phyloP scores from a whole-genome alignment of 2,797 vertebrate genomes.

The Acestrorhynchus altus region DNA sequence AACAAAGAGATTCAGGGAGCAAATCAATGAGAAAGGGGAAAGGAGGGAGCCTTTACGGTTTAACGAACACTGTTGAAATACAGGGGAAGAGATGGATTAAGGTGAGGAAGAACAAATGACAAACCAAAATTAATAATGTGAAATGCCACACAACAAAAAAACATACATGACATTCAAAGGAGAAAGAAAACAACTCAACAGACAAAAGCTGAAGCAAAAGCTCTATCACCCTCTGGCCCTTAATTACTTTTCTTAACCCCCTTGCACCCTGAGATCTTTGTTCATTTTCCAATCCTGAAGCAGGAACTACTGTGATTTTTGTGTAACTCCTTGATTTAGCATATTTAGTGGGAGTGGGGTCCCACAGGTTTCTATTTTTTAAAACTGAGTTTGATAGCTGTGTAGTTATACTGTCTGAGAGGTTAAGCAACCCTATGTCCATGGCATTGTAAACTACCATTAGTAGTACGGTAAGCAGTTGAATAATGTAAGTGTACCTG shows the following conservation, averaged over 20 bases:
- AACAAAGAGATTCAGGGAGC: conserved; percentile 75
- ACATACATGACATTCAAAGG: conserved; percentile 43
- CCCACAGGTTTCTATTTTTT: not conserved
- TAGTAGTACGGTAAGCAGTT: not conserved
- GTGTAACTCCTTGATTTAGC: too few relatives aligned
- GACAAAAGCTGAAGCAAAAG: conserved; percentile 15
- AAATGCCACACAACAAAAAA: conserved; percentile 61
- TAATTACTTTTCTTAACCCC: not conserved
- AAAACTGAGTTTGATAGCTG: too few relatives aligned
- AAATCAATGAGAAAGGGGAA: conserved; percentile 73
- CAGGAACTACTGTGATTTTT: too few relatives aligned
- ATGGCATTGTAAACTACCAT: not conserved
- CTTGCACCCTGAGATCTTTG: too few relatives aligned
- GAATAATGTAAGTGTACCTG: conserved; percentile 81
- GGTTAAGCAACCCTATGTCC: not conserved
- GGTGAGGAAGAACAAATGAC: conserved; percentile 47
- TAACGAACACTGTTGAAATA: conserved; percentile 59
- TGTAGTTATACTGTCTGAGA: too few relatives aligned
- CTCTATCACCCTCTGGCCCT: not conserved
- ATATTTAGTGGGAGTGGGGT: too few relatives aligned
- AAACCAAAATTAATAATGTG: conserved; percentile 58
- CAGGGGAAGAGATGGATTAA: conserved; percentile 65
- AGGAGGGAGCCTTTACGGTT: conserved; percentile 20
- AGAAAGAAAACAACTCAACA: conserved; percentile 70
- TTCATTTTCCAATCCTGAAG: too few relatives aligned